A percentile compares a stretch with the other conserved stretches of the same genome.
These are phyloP conservation scores for Cyphomyrmex costatus DNA, from an alignment of 1,140 invertebrate genomes.

Conservation along the genomic window DNA sequence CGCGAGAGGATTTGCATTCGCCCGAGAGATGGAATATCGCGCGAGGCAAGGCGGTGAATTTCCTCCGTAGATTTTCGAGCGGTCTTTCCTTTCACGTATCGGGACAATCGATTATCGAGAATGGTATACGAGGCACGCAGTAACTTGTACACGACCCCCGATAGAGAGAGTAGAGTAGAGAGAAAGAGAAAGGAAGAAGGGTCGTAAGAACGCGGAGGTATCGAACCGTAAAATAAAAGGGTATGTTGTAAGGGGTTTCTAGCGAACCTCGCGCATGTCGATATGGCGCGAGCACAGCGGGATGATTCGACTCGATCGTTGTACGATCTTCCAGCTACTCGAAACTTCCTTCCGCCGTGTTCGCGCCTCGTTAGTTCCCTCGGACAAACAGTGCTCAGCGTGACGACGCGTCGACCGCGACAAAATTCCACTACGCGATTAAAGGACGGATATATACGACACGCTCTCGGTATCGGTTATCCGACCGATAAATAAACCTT, in stretches of 20 bases:
- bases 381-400: conserved; percentile 43
- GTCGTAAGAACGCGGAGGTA: conserved; percentile 66
- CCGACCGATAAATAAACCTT: conserved; percentile 53
- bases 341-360: conserved; percentile 29
- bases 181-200: conserved; percentile 49
- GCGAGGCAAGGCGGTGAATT: neutral
- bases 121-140: neutral
- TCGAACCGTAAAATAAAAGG: conserved; percentile 67
- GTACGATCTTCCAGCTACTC: neutral
- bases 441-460: neutral
- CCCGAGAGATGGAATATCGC: conserved; percentile 3
- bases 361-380: conserved; percentile 20
- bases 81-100: neutral
- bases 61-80: neutral
- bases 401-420: neutral
- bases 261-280: conserved; percentile 43
- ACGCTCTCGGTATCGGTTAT: conserved; percentile 23
- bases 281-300: conserved; percentile 36
- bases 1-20: conserved; percentile 40
- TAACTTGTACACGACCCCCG: conserved; percentile 54
- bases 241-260: conserved; percentile 31
- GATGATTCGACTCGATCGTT: conserved; percentile 16
- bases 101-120: conserved; percentile 22
- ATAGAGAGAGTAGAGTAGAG: conserved; percentile 21
- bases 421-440: conserved; percentile 15